Conservation (phyloP, 2,888 invertebrate species). For the Heliconius hortense region DNA sequence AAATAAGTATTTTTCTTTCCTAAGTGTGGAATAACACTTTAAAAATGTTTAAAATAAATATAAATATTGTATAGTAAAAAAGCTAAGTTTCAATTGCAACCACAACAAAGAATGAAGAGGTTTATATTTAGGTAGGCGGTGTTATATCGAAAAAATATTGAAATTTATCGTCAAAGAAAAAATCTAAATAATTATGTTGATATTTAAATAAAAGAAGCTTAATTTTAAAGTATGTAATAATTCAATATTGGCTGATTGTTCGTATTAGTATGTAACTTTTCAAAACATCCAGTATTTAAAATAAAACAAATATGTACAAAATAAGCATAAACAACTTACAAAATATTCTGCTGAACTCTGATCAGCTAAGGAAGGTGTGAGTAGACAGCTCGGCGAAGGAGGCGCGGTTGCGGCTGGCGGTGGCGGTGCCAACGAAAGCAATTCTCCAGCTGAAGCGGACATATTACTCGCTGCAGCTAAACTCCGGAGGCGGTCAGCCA, state of each 20-base stretch:
- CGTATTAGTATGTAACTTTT: background rate
- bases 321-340: constrained; percentile 58
- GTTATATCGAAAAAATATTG: no score
- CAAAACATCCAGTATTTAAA: background rate
- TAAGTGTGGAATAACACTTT: no score
- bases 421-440: constrained; percentile 73
- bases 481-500: constrained; percentile 72
- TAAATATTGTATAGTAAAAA: no score
- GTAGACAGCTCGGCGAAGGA: constrained; percentile 73
- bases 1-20: no score
- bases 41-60: no score
- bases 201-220: no score
- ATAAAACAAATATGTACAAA: background rate
- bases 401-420: constrained; percentile 76
- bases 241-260: background rate
- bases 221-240: background rate
- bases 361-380: constrained; percentile 73
- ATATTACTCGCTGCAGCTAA: constrained; percentile 74
- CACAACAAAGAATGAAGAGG: no score
- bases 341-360: constrained; percentile 73
- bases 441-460: constrained; percentile 74
- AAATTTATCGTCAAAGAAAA: no score
- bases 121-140: no score
- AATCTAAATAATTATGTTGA: no score
- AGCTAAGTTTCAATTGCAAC: no score